phyloP scores from a whole-genome alignment of 2,888 invertebrate species.

The Buathra laborator region DNA sequence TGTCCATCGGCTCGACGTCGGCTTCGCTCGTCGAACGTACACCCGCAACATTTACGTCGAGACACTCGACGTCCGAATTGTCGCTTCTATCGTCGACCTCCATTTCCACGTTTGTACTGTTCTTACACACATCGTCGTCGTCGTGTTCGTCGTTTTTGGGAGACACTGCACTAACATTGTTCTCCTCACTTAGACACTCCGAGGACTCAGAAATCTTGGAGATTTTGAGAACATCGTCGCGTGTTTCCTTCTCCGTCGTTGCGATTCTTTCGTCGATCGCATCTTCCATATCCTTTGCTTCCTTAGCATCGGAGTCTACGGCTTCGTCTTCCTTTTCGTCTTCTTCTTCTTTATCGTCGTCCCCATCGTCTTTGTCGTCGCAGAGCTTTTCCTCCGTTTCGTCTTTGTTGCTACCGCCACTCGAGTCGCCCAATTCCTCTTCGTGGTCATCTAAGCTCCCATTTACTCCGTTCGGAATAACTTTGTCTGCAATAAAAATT shows the following conservation, averaged over 20 bases:
- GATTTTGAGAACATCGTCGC: slow-evolving; percentile 60
- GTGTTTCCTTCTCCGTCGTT: slow-evolving; percentile 54
- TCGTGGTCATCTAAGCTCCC: slow-evolving; percentile 81
- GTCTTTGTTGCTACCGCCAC: slow-evolving; percentile 65
- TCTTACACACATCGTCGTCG: slow-evolving; percentile 53
- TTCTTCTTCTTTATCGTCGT: slow-evolving; percentile 66
- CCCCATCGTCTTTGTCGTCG: slow-evolving; percentile 74
- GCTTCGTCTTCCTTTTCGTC: slow-evolving; percentile 72
- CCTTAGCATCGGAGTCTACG: too few species aligned
- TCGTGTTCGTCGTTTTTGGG: slow-evolving; percentile 71
- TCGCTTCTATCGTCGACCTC: slow-evolving; percentile 81
- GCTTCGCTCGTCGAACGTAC: slow-evolving; percentile 70
- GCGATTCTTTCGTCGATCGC: slow-evolving; percentile 45
- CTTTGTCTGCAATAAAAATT: slow-evolving; percentile 78
- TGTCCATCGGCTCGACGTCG: slow-evolving; percentile 63
- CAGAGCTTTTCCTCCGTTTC: slow-evolving; percentile 74
- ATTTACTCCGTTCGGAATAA: slow-evolving; percentile 85
- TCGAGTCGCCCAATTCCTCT: slow-evolving; percentile 75
- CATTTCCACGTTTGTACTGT: slow-evolving; percentile 76
- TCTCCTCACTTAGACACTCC: slow-evolving; percentile 86
- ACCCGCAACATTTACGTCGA: slow-evolving; percentile 79
- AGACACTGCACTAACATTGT: slow-evolving; percentile 84
- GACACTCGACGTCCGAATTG: slow-evolving; percentile 83
- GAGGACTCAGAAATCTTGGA: slow-evolving; percentile 72
- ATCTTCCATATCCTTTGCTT: slow-evolving; percentile 51